Conservation (phyloP, 2,888 invertebrate genomes). For the Halictus quadricinctus region DNA sequence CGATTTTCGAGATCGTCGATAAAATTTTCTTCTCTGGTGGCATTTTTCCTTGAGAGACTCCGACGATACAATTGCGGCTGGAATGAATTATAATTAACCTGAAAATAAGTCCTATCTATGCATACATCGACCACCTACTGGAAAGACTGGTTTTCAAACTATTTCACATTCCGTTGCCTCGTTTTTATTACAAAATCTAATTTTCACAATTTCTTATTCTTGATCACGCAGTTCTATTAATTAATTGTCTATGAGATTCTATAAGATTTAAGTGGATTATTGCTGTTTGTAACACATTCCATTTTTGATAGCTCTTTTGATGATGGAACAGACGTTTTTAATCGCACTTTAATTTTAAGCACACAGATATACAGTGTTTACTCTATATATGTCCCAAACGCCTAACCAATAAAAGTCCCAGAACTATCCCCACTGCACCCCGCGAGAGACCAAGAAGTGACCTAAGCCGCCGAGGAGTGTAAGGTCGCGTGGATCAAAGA, state of each 20-base stretch:
- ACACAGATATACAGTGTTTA: too few relatives aligned
- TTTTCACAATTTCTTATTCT: background rate
- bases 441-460: too few relatives aligned
- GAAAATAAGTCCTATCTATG: background rate
- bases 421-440: too few relatives aligned
- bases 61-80: background rate
- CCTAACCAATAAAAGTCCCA: too few relatives aligned
- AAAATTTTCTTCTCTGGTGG: slow-evolving; percentile 45
- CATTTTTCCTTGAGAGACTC: slow-evolving; percentile 20
- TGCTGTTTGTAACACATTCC: background rate
- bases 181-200: background rate
- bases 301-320: too few relatives aligned
- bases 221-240: background rate
- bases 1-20: slow-evolving; percentile 47
- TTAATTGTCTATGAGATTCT: background rate
- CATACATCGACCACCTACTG: background rate
- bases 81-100: background rate
- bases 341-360: too few relatives aligned
- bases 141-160: background rate
- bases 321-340: too few relatives aligned
- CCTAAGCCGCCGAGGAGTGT: too few relatives aligned
- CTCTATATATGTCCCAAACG: too few relatives aligned
- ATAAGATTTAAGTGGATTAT: background rate
- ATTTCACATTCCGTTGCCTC: background rate
- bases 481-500: too few relatives aligned